These are phyloP conservation scores for Chrysomela aeneicollis DNA, from an alignment of 2,888 invertebrate genomes.

Conservation along the genomic window DNA sequence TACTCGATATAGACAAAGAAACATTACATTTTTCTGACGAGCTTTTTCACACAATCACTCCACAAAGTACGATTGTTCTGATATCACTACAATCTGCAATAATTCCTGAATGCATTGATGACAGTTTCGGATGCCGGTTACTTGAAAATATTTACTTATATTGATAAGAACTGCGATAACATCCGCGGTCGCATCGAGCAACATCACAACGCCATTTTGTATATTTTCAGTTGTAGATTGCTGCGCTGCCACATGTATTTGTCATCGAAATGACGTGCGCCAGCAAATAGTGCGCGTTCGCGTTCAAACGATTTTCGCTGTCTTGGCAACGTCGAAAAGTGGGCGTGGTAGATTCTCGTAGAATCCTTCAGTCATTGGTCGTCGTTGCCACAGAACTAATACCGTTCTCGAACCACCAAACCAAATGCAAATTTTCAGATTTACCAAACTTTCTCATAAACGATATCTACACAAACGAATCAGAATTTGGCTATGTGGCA, in stretches of 20 bases:
- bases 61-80: conserved; percentile 38
- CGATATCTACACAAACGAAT: too few species aligned
- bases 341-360: not conserved
- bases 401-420: too few species aligned
- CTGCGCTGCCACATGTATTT: conserved; percentile 37
- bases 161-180: conserved; percentile 47
- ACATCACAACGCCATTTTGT: conserved; percentile 58
- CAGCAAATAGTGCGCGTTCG: not conserved
- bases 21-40: conserved; percentile 57
- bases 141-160: conserved; percentile 48
- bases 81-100: conserved; percentile 37
- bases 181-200: conserved; percentile 51
- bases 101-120: conserved; percentile 44
- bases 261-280: conserved; percentile 8
- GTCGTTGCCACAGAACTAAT: too few species aligned
- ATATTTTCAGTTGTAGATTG: conserved; percentile 42
- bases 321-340: not conserved
- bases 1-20: conserved; percentile 58
- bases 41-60: conserved; percentile 51
- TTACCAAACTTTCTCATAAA: too few species aligned
- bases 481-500: too few species aligned
- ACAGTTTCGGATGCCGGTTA: conserved; percentile 40
- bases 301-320: not conserved
- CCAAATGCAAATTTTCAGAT: too few species aligned
- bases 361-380: too few species aligned